Percentiles rank a stretch among this genome's conserved stretches.
Conservation (phyloP, 2,888 invertebrate genomes). For the Mythimna vitellina region DNA sequence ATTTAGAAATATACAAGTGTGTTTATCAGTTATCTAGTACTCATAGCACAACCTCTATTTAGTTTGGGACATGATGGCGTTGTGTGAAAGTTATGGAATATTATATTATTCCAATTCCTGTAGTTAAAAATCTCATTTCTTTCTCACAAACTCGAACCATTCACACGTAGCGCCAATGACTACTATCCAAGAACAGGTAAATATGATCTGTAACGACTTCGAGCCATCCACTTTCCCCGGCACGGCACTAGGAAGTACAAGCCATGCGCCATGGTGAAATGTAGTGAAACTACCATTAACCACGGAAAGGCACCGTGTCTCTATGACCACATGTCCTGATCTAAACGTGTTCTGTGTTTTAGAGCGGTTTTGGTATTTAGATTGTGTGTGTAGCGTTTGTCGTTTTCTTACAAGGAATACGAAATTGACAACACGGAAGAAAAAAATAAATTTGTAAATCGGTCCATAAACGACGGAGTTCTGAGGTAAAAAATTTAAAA, state of each 20-base stretch:
- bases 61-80: too few relatives aligned
- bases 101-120: too few relatives aligned
- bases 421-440: background rate
- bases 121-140: background rate
- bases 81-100: too few relatives aligned
- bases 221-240: conserved; percentile 47
- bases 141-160: conserved; percentile 6
- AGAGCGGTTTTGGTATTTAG: background rate
- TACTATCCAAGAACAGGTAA: conserved; percentile 35
- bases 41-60: too few relatives aligned
- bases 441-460: too few relatives aligned
- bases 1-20: too few relatives aligned
- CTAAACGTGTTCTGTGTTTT: too few relatives aligned
- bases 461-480: too few relatives aligned
- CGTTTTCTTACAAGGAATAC: background rate
- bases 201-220: conserved; percentile 47
- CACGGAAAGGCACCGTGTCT: too few relatives aligned
- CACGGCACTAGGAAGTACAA: conserved; percentile 50
- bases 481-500: too few relatives aligned
- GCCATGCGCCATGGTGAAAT: conserved; percentile 38
- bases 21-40: too few relatives aligned
- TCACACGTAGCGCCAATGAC: conserved; percentile 1
- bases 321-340: too few relatives aligned
- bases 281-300: conserved; percentile 38
- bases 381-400: background rate